phyloP scores from a whole-genome alignment of 2,888 invertebrate genomes.

The Lissocephala sabroskyi region DNA sequence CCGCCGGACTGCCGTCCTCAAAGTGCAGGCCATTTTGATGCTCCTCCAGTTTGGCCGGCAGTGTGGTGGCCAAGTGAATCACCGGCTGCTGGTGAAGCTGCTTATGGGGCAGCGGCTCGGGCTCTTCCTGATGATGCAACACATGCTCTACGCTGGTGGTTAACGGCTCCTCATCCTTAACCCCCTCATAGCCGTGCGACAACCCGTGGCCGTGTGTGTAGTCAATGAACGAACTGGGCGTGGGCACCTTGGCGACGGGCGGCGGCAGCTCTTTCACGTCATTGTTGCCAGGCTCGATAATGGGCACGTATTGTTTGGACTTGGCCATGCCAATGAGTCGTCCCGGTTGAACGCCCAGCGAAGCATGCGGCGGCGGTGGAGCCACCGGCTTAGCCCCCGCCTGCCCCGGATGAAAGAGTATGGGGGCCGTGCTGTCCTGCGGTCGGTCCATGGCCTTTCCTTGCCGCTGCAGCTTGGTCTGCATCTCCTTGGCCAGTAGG shows the following conservation, averaged over 20 bases:
- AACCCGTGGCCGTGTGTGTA: constrained; percentile 53
- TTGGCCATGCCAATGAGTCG: constrained; percentile 65
- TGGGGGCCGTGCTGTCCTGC: constrained; percentile 68
- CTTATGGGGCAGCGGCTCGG: constrained; percentile 8
- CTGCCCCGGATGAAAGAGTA: constrained; percentile 62
- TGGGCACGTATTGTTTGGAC: constrained; percentile 64
- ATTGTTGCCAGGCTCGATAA: constrained; percentile 56
- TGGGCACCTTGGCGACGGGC: constrained; percentile 28
- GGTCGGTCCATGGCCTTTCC: constrained; percentile 45
- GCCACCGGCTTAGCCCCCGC: not conserved
- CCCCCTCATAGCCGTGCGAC: constrained; percentile 65
- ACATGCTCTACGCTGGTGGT: constrained; percentile 43
- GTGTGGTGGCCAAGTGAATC: constrained; percentile 17
- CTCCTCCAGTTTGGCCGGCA: constrained; percentile 35
- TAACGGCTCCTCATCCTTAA: constrained; percentile 28
- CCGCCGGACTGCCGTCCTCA: constrained; percentile 18
- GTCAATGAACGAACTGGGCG: constrained; percentile 48
- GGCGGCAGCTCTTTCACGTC: constrained; percentile 27
- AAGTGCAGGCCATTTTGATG: constrained; percentile 29
- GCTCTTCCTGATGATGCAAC: constrained; percentile 19
- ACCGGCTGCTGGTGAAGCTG: constrained; percentile 11
- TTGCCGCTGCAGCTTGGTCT: constrained; percentile 53
- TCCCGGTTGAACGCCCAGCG: constrained; percentile 41
- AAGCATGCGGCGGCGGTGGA: constrained; percentile 21
- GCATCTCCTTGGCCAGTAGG: constrained; percentile 71